Percentiles rank a stretch among this genome's conserved stretches.
Conservation (phyloP, 2,888 invertebrate genomes). For the Limenitis arthemis region DNA sequence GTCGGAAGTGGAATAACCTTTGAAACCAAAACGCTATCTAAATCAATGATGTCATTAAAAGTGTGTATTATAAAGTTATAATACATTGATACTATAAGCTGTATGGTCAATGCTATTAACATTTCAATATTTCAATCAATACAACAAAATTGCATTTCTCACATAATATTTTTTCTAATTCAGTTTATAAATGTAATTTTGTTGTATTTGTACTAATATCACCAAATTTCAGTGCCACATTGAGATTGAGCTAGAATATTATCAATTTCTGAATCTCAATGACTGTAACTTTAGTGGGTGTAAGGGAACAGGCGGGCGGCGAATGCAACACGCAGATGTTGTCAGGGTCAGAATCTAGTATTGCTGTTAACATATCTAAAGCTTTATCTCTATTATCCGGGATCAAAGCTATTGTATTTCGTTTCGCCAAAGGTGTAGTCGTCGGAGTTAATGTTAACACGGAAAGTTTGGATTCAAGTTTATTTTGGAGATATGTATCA, state of each 20-base stretch:
- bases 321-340: conserved; percentile 54
- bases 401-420: conserved; percentile 54
- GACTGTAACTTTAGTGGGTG: conserved; percentile 74
- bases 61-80: too few relatives aligned
- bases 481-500: conserved; percentile 37
- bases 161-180: conserved; percentile 8
- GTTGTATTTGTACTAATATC: conserved; percentile 29
- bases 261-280: too few relatives aligned
- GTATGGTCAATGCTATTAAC: neutral
- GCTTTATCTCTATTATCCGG: conserved; percentile 54
- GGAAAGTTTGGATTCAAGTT: conserved; percentile 55
- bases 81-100: neutral
- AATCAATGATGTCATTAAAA: too few relatives aligned
- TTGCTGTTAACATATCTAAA: conserved; percentile 58
- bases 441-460: conserved; percentile 61
- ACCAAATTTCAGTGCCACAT: conserved; percentile 85
- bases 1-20: too few relatives aligned
- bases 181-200: neutral
- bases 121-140: neutral
- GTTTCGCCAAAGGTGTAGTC: conserved; percentile 53
- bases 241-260: too few relatives aligned
- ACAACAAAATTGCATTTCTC: neutral
- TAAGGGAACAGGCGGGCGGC: conserved; percentile 59
- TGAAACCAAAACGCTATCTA: too few relatives aligned
- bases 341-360: conserved; percentile 64